Conservation (phyloP, 2,797 vertebrate species). For the Leptatherina wallacei region DNA sequence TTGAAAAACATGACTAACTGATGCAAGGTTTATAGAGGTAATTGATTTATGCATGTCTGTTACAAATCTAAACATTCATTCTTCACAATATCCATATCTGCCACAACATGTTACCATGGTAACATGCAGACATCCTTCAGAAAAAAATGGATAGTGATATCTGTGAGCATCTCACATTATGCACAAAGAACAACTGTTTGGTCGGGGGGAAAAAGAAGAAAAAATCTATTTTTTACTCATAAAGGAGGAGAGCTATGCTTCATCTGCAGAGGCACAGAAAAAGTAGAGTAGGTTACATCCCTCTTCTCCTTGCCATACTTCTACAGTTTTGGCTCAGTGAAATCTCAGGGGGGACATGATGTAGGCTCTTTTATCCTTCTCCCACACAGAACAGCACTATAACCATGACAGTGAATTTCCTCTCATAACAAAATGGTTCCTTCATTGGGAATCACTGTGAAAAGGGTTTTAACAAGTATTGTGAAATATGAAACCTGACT, state of each 20-base stretch:
- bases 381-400: constrained; percentile 47
- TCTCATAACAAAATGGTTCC: constrained; percentile 34
- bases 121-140: constrained; percentile 32
- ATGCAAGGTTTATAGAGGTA: constrained; percentile 3
- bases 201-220: too few species aligned
- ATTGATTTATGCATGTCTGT: constrained; percentile 24
- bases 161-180: not conserved
- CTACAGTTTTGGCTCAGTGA: constrained; percentile 55
- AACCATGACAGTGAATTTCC: constrained; percentile 43
- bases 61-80: constrained; percentile 23
- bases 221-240: not conserved
- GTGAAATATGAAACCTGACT: not conserved
- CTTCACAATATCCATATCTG: constrained; percentile 14
- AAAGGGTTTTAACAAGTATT: not conserved
- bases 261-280: constrained; percentile 39
- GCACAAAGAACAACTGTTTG: not conserved
- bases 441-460: not conserved
- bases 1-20: not conserved
- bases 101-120: constrained; percentile 58
- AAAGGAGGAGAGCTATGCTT: constrained; percentile 12
- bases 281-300: constrained; percentile 70
- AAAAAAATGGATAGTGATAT: constrained; percentile 1
- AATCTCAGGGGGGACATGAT: constrained; percentile 45
- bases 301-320: constrained; percentile 27
- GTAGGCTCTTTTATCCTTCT: constrained; percentile 43